Base-by-base conservation (phyloP, 2,888 invertebrate genomes). In the Cremastinae sp. region DNA sequence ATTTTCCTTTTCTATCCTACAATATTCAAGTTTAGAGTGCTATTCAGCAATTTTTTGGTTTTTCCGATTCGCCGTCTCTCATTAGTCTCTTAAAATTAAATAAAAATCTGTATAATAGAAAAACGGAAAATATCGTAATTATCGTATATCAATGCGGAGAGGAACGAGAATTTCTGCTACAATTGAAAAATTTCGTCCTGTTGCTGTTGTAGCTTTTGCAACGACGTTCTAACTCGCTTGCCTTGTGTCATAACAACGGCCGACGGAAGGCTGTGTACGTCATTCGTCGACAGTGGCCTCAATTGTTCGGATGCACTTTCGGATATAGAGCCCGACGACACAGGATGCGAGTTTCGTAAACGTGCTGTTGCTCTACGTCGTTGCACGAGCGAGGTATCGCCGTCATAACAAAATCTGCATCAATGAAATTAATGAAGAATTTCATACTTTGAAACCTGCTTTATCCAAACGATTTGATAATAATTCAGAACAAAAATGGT, bases 141-240 rank as follows among this genome's bases (percentile, higher is more conserved):
- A 56, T n/a, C n/a, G n/a, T 37, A 22, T 49, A 66, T 51, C 55
- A 70, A 47, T 61, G 65, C 47, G 28, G 5, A 28, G 28, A 28
- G 28, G 28, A 73, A 53, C 28, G 35, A 28, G 43, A 73, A 58
- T 62, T 56, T 64, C 73, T 74, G 95, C 95, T 96, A 97, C 94
- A 97, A 95, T 90, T 97, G 96, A 90, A 96, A 97, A 87, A 97
- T 93, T 89, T 97, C 96, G 84, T 97, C 97, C 87, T 97, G 96
- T 86, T 95, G 94, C 84, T 95, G 93, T 90, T 96, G 96, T 79
- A 96, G 92, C 84, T 95, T 93, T 88, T 95, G 94, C 80, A 97
- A 90, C 3, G 96, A 96, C 79, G 93, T 94, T 88, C 94, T 94
- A 20, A 97, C 94, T 84, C 94, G 93, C 81, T 94, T 93, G 41